phyloP scores from a whole-genome alignment of 2,797 vertebrate species.

The Schizopygopsis pylzovi region DNA sequence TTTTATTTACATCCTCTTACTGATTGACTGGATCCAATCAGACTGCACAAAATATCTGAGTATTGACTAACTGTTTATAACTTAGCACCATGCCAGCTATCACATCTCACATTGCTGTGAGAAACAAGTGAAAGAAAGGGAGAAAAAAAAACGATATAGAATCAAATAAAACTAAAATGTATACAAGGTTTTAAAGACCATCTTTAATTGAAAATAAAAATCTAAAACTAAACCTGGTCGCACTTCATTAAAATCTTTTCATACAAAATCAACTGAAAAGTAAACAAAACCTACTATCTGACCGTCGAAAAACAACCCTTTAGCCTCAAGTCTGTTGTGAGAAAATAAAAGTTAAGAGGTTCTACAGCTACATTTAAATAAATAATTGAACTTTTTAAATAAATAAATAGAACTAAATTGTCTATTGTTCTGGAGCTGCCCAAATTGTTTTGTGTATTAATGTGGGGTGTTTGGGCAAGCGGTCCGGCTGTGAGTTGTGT shows the following conservation, averaged over 20 bases:
- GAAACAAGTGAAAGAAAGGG: background rate
- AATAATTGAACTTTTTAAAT: too few species aligned
- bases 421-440: background rate
- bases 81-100: background rate
- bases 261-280: background rate
- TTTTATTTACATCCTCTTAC: conserved; percentile 67
- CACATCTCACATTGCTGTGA: background rate
- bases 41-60: background rate
- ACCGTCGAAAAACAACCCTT: too few species aligned
- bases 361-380: background rate
- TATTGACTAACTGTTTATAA: background rate
- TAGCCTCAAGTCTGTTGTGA: too few species aligned
- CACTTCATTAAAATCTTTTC: background rate
- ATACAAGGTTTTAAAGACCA: background rate
- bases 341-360: background rate
- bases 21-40: conserved; percentile 1
- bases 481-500: background rate
- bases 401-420: background rate
- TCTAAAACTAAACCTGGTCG: background rate
- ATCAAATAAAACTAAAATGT: background rate
- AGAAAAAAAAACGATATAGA: background rate
- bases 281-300: too few species aligned
- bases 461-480: background rate
- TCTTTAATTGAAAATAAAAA: background rate
- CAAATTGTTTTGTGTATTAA: background rate